A percentile compares a stretch with the other conserved stretches of the same genome.
These are phyloP conservation scores for Pollimyrus isidori DNA, from an alignment of 2,113 vertebrate genomes.

Conservation along the genomic window DNA sequence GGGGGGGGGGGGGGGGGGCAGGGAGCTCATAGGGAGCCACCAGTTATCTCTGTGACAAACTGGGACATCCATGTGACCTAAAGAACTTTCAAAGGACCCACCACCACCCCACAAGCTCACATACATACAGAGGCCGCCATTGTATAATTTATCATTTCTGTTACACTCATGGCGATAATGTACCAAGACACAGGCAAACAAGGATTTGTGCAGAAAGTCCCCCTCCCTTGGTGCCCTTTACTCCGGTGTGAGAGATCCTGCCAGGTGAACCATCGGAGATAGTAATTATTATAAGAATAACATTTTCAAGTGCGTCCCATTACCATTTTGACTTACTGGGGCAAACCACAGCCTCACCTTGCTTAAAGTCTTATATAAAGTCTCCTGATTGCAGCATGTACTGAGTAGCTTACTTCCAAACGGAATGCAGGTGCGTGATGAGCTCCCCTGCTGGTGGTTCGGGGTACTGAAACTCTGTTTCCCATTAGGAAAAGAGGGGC, in stretches of 20 bases:
- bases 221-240: not conserved
- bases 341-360: not conserved
- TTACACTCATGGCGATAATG: no score
- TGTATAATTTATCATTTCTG: not conserved
- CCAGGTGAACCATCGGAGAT: not conserved
- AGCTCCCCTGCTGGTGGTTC: not conserved
- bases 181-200: not conserved
- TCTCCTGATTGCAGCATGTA: not conserved
- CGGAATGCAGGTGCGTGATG: not conserved
- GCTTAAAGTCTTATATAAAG: not conserved
- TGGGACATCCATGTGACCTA: constrained; percentile 40
- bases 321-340: not conserved
- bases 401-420: not conserved
- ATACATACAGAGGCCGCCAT: not conserved
- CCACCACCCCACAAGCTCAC: constrained; percentile 18
- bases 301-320: not conserved
- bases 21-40: not conserved
- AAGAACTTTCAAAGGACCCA: constrained; percentile 30
- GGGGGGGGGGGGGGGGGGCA: not conserved
- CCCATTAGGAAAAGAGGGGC: not conserved
- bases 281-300: not conserved
- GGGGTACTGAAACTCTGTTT: not conserved
- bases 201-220: not conserved
- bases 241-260: not conserved
- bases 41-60: not conserved